These are phyloP conservation scores for Anthopleura xanthogrammica DNA, from an alignment of 92 coral and sea anemone genomes.

Conservation along the genomic window DNA sequence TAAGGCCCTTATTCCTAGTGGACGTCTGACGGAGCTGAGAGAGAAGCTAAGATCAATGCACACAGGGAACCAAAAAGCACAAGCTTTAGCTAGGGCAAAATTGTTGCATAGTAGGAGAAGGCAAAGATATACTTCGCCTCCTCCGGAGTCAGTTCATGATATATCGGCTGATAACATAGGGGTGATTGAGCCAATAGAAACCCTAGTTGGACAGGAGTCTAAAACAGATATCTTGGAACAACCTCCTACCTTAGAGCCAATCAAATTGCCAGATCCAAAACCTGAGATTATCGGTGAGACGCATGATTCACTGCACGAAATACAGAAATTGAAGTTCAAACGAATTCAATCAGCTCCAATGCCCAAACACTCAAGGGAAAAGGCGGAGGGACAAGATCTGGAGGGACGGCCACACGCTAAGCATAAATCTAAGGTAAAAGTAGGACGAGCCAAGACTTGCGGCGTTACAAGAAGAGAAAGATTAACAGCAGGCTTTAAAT, in stretches of 20 bases:
- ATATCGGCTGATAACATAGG: not conserved
- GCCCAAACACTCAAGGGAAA: not conserved
- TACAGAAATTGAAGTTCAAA: not conserved
- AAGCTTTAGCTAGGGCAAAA: not conserved
- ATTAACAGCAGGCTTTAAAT: not conserved
- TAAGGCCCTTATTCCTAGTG: slow-evolving; percentile 51
- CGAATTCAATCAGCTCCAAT: slow-evolving; percentile 3
- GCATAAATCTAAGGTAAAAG: not conserved
- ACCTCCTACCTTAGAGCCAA: not conserved
- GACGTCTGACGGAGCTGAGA: slow-evolving; percentile 38
- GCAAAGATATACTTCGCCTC: not conserved
- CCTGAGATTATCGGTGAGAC: not conserved
- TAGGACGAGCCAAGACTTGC: not conserved
- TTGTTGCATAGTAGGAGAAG: not conserved
- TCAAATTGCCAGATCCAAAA: not conserved
- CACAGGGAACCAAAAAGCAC: slow-evolving; percentile 24
- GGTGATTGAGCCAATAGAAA: not conserved
- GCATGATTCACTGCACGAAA: not conserved
- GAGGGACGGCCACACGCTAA: not conserved
- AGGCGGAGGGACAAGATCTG: not conserved
- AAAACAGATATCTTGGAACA: not conserved
- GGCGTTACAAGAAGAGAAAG: not conserved
- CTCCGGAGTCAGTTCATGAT: not conserved
- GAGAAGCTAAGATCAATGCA: slow-evolving; percentile 35
- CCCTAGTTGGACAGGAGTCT: not conserved